These are phyloP conservation scores for Pipistrellus nathusii DNA, from an alignment of 2,797 vertebrate genomes.

Conservation along the genomic window DNA sequence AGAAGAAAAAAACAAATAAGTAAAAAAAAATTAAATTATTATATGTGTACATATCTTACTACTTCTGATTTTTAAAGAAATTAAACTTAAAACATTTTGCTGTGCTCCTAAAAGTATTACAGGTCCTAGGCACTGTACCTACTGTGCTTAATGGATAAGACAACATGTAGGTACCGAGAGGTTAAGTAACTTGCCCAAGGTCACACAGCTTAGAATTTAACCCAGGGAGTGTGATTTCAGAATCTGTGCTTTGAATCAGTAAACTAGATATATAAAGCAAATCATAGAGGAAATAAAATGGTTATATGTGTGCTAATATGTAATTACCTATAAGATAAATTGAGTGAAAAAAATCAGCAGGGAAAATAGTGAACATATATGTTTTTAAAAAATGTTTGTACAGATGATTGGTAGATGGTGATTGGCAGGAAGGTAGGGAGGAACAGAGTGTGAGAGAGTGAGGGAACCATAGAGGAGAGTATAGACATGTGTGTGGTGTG, in stretches of 20 bases:
- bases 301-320: background rate
- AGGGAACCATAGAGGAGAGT: too few species aligned
- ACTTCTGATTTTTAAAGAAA: conserved; percentile 6
- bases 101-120: conserved; percentile 8
- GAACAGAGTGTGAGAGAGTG: too few species aligned
- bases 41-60: too few species aligned
- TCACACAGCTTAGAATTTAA: conserved; percentile 55
- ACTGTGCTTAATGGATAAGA: background rate
- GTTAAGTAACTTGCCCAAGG: conserved; percentile 9
- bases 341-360: background rate
- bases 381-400: conserved; percentile 36
- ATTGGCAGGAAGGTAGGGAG: too few species aligned
- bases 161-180: conserved; percentile 1
- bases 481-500: too few species aligned
- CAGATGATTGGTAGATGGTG: too few species aligned
- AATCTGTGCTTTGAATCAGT: conserved; percentile 37
- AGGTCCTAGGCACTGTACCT: background rate
- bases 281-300: background rate
- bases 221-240: background rate
- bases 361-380: background rate
- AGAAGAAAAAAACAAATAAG: too few species aligned
- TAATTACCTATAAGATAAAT: background rate
- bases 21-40: too few species aligned
- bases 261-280: conserved; percentile 41
- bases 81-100: conserved; percentile 46